These are phyloP conservation scores for Eira barbara DNA, from an alignment of 2,113 vertebrate genomes.

Conservation along the genomic window DNA sequence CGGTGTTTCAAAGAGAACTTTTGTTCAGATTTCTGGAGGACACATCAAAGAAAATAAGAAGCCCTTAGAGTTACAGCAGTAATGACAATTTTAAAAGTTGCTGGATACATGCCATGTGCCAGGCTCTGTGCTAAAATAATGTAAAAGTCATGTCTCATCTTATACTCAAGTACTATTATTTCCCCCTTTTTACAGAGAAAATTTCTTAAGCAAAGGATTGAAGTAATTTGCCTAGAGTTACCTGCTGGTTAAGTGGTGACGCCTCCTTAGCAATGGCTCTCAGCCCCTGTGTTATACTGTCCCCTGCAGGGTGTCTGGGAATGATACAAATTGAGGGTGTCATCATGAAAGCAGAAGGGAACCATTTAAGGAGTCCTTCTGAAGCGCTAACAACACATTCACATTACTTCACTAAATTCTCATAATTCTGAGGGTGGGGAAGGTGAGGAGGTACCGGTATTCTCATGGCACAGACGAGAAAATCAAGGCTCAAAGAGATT, in stretches of 20 bases:
- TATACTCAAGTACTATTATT: constrained; percentile 52
- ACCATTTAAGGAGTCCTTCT: not conserved
- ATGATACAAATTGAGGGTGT: not conserved
- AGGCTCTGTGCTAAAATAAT: constrained; percentile 22
- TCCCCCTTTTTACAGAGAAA: constrained; percentile 31
- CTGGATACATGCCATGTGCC: not conserved
- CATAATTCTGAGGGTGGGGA: not conserved
- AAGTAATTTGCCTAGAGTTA: constrained; percentile 53
- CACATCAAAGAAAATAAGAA: constrained; percentile 14
- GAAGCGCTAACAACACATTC: not conserved
- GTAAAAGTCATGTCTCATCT: constrained; percentile 21
- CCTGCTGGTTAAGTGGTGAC: not conserved
- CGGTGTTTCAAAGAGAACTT: not conserved
- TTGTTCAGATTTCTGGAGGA: not conserved
- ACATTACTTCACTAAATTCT: not conserved
- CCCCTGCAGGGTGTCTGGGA: not conserved
- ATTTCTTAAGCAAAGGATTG: constrained; percentile 26
- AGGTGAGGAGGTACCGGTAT: not conserved
- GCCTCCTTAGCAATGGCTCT: not conserved
- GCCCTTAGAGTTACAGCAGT: not conserved
- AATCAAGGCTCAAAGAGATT: not conserved
- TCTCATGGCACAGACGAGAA: not conserved
- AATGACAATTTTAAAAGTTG: not conserved
- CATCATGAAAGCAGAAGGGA: not conserved
- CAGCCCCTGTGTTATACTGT: constrained; percentile 41